Percentiles rank a stretch among this genome's conserved stretches.
These are phyloP conservation scores for Clusia tigrina DNA, from an alignment of 2,888 invertebrate genomes.

Conservation along the genomic window DNA sequence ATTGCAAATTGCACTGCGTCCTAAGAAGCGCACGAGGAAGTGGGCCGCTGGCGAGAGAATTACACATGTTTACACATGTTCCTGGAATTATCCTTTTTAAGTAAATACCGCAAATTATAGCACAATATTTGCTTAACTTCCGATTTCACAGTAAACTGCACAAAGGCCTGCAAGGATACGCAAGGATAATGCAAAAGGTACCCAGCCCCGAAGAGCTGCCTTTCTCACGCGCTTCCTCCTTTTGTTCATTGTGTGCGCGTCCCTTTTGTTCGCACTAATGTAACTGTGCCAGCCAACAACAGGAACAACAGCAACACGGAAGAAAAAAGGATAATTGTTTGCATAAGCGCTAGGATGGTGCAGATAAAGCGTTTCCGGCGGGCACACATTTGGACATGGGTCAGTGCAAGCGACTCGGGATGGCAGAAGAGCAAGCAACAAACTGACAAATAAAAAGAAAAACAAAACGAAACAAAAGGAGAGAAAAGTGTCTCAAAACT, in stretches of 20 bases:
- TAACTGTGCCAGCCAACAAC: background rate
- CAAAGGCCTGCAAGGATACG: background rate
- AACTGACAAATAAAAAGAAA: background rate
- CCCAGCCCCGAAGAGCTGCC: background rate
- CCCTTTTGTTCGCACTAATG: no score
- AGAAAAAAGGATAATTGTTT: constrained; percentile 40
- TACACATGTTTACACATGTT: constrained; percentile 49
- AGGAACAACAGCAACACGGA: background rate
- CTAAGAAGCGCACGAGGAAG: no score
- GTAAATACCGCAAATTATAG: constrained; percentile 34
- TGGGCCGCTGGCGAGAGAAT: constrained; percentile 33
- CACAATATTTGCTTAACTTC: constrained; percentile 18
- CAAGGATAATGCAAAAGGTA: background rate
- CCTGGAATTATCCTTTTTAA: constrained; percentile 37
- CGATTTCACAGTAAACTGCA: constrained; percentile 13
- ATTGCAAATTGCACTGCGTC: background rate
- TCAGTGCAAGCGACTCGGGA: background rate
- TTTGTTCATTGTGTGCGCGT: no score
- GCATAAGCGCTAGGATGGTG: constrained; percentile 8
- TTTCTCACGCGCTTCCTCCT: background rate
- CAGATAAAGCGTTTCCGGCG: constrained; percentile 29
- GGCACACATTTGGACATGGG: constrained; percentile 36
- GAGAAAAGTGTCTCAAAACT: no score
- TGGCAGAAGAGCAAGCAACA: background rate
- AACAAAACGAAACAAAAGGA: background rate